phyloP scores from a whole-genome alignment of 2,888 invertebrate species.

The Pandemis cinnamomeana region DNA sequence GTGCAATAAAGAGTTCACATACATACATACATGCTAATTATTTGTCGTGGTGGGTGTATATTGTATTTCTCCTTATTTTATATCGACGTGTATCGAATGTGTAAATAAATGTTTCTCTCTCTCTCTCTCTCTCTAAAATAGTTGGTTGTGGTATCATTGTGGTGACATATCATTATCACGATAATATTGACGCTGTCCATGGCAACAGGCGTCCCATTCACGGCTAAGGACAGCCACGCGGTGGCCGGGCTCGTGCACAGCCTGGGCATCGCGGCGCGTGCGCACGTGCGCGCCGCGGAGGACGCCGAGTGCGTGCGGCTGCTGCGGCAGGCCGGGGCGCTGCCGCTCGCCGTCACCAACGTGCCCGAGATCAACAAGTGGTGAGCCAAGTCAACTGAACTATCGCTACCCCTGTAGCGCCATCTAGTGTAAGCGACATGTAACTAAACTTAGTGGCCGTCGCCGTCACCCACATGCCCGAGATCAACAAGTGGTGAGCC shows the following conservation, averaged over 20 bases:
- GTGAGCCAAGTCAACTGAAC: constrained; percentile 59
- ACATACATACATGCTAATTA: too few species aligned
- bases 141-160: too few species aligned
- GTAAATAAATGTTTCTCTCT: too few species aligned
- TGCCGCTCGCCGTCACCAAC: constrained; percentile 95
- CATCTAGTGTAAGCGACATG: background rate
- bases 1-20: too few species aligned
- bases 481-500: too few species aligned
- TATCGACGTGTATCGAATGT: too few species aligned
- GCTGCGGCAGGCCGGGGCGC: constrained; percentile 92
- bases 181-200: background rate
- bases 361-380: constrained; percentile 97
- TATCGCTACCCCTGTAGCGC: background rate
- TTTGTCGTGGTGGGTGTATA: too few species aligned
- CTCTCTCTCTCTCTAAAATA: too few species aligned
- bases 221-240: constrained; percentile 94
- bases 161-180: too few species aligned
- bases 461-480: too few species aligned
- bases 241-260: constrained; percentile 89
- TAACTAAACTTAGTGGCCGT: too few species aligned
- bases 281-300: constrained; percentile 84
- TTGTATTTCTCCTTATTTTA: too few species aligned
- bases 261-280: constrained; percentile 87
- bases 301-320: constrained; percentile 92
- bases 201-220: constrained; percentile 92